Conservation (phyloP, 2,888 invertebrate species). For the Aphidius colemani region DNA sequence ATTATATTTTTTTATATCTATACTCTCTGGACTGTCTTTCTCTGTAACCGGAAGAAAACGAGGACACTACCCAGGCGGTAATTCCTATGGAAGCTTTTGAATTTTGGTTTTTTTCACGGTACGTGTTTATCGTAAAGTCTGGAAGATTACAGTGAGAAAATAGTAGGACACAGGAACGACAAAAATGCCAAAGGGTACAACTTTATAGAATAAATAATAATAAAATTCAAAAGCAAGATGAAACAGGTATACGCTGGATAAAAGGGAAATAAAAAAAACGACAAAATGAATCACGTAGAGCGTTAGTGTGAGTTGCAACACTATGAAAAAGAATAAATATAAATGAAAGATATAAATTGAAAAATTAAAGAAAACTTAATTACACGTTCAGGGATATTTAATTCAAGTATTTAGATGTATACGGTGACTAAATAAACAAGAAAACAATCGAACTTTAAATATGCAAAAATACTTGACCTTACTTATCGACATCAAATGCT, state of each 20-base stretch:
- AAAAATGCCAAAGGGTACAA: neutral
- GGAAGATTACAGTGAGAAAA: slow-evolving; percentile 12
- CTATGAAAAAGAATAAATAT: no score
- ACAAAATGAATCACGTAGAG: neutral
- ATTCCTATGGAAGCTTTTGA: slow-evolving; percentile 9
- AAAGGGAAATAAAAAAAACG: neutral
- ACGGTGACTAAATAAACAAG: no score
- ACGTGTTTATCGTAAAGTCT: slow-evolving; percentile 22
- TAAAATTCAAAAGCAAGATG: no score
- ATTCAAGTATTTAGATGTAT: neutral
- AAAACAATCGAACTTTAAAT: slow-evolving; percentile 10
- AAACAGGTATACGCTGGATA: slow-evolving; percentile 1
- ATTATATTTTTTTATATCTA: neutral
- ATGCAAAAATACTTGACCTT: slow-evolving; percentile 12
- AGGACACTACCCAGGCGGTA: slow-evolving; percentile 5
- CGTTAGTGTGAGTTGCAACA: no score
- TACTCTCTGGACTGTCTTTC: neutral
- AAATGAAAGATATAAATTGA: no score
- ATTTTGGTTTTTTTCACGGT: slow-evolving; percentile 6
- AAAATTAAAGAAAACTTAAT: no score
- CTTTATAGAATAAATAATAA: no score
- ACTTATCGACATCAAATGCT: slow-evolving; percentile 3
- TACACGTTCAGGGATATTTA: no score
- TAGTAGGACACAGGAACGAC: neutral
- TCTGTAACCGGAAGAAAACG: neutral